Base-by-base conservation (phyloP, 1,140 invertebrate species). In the Eciton burchellii region DNA sequence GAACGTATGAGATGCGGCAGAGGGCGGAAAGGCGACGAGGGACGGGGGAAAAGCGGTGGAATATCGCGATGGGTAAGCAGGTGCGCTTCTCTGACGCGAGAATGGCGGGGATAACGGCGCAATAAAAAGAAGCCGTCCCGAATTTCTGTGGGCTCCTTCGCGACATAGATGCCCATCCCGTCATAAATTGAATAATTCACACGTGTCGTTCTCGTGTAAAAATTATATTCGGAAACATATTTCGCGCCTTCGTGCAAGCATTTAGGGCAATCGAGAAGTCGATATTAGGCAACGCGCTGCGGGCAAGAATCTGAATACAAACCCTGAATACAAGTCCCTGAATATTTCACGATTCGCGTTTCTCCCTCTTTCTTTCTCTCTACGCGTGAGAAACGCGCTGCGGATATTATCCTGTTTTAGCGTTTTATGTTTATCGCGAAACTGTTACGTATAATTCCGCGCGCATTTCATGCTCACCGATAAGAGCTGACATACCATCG, bases 1-100 rank as follows among this genome's bases (percentile, higher is more conserved):
- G 62, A 70, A 74, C 79, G 35, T 35, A 35, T 6, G 35, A 35
- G 35, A 35, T 35, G 35, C 35, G n/a, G n/a, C n/a, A n/a, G n/a
- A n/a, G n/a, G n/a, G n/a, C n/a, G n/a, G n/a, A n/a, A n/a, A 35
- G 35, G 35, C 2, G 35, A 35, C 52, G 72, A 56, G 60, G 57
- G 57, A 24, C 9, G 49, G 35, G 56, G 60, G 71, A 74, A 56
- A 47, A 24, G 26, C 12, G 35, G 59, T 43, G 41, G 66, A 79
- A 85, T 76, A 85, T 77, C 77, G 66, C 56, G 68, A 83, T 81
- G 60, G 76, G 81, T 83, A 86, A 87, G 84, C 72, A 83, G 57
- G 57, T 83, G 85, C 47, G 62, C 56, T 54, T n/a, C 54, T 21
- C 43, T 19, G 21, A 66, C 49, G 54, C 24, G 47, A 47, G 71